Conservation (phyloP, 1,140 invertebrate genomes). For the Aculops lycopersici region DNA sequence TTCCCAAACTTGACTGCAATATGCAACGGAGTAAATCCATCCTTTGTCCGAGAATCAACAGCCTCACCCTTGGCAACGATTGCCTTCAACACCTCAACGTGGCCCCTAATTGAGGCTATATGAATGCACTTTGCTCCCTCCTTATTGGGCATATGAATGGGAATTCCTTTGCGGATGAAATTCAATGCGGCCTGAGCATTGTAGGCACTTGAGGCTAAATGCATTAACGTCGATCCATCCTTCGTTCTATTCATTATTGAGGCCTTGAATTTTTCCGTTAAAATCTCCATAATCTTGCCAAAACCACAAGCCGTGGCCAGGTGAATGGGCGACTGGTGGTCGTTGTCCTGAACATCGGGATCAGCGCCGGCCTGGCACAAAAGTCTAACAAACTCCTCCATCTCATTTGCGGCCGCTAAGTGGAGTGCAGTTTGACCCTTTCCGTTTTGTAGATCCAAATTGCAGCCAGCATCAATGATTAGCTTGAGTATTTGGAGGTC, state of each 20-base stretch:
- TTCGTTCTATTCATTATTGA: conserved; percentile 72
- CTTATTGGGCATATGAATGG: conserved; percentile 96
- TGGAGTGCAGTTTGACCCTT: conserved; percentile 70
- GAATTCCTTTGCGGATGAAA: conserved; percentile 93
- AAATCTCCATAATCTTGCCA: conserved; percentile 63
- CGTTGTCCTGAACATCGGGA: conserved; percentile 52
- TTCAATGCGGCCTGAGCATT: conserved; percentile 94
- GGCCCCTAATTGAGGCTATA: conserved; percentile 61
- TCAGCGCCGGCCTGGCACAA: conserved; percentile 75
- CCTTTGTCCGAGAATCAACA: conserved; percentile 78
- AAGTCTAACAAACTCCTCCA: conserved; percentile 69
- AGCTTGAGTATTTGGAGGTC: conserved; percentile 70
- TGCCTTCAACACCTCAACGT: conserved; percentile 84
- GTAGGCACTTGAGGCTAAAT: conserved; percentile 76
- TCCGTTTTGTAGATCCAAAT: conserved; percentile 58
- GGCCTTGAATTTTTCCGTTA: conserved; percentile 89
- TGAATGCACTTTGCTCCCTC: conserved; percentile 63
- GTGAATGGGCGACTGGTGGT: conserved; percentile 79
- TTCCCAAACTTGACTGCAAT: conserved; percentile 83
- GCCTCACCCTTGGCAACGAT: conserved; percentile 75
- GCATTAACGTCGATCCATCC: conserved; percentile 89
- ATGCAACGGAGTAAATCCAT: conserved; percentile 85
- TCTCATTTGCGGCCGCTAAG: conserved; percentile 71
- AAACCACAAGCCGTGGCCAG: conserved; percentile 85
- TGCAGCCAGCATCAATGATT: conserved; percentile 59